Percentiles rank a stretch among this genome's conserved stretches.
Conservation (phyloP, 2,113 vertebrate genomes). For the Pterocles orientalis region DNA sequence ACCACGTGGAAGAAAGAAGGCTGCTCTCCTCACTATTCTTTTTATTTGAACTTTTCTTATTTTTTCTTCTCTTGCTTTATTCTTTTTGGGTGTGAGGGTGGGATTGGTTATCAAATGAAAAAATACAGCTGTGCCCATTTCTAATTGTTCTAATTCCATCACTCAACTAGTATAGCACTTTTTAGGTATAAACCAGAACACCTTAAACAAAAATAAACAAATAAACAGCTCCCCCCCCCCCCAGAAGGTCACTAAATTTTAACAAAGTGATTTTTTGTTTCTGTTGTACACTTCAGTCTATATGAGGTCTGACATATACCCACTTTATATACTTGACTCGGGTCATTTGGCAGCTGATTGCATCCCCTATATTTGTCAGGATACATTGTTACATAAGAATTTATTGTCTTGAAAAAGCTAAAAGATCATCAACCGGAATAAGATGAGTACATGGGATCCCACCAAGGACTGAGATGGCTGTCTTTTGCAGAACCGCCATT, state of each 20-base stretch:
- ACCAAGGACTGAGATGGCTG: background rate
- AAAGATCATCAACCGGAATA: background rate
- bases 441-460: background rate
- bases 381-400: background rate
- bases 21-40: fast-evolving
- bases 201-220: background rate
- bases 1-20: fast-evolving
- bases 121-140: fast-evolving
- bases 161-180: background rate
- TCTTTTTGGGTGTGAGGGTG: background rate
- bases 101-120: background rate
- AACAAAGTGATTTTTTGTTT: background rate
- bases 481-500: background rate
- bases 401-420: background rate
- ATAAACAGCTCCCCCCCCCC: fast-evolving
- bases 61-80: background rate
- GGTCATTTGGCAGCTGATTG: background rate
- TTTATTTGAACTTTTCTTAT: background rate
- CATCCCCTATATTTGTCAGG: background rate
- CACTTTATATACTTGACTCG: background rate
- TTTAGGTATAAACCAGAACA: background rate
- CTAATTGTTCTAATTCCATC: background rate
- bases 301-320: background rate
- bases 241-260: fast-evolving
- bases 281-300: background rate